phyloP scores from a whole-genome alignment of 2,888 invertebrate species.

The Pristionchus arcanus region DNA sequence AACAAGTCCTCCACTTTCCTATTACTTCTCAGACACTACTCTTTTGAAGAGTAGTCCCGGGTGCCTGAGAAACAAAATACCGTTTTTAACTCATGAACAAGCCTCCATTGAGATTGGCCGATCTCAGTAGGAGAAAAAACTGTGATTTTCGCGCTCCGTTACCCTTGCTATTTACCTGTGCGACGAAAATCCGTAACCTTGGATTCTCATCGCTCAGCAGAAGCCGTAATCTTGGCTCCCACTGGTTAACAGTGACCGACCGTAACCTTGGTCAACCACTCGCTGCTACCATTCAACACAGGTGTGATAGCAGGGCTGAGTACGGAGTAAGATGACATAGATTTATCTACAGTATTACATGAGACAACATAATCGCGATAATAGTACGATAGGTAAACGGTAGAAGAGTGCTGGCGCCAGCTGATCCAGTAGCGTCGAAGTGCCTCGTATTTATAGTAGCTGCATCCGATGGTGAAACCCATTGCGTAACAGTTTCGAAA shows the following conservation, averaged over 20 bases:
- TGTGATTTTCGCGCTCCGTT: not conserved
- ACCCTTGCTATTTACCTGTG: not conserved
- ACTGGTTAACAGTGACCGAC: not conserved
- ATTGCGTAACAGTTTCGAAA: too few relatives aligned
- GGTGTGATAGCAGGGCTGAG: not conserved
- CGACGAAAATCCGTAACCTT: constrained; percentile 1
- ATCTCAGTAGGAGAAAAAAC: not conserved
- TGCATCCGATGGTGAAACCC: too few relatives aligned
- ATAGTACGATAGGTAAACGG: not conserved
- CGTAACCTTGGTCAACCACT: constrained; percentile 20
- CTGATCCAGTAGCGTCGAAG: not conserved
- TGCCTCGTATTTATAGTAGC: not conserved
- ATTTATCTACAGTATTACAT: not conserved
- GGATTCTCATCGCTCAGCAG: not conserved
- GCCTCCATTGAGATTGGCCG: not conserved
- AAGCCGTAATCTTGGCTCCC: constrained; percentile 19
- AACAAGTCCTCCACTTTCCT: too few relatives aligned
- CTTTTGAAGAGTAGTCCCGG: not conserved
- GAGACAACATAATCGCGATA: not conserved
- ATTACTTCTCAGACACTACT: not conserved
- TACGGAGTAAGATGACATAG: not conserved
- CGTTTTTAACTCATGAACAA: not conserved
- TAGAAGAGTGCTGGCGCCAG: not conserved
- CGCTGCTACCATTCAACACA: not conserved
- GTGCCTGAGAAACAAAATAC: not conserved